Percentiles rank a stretch among this genome's conserved stretches.
Conservation (phyloP, 2,797 vertebrate genomes). For the Pseudopleuronectes americanus region DNA sequence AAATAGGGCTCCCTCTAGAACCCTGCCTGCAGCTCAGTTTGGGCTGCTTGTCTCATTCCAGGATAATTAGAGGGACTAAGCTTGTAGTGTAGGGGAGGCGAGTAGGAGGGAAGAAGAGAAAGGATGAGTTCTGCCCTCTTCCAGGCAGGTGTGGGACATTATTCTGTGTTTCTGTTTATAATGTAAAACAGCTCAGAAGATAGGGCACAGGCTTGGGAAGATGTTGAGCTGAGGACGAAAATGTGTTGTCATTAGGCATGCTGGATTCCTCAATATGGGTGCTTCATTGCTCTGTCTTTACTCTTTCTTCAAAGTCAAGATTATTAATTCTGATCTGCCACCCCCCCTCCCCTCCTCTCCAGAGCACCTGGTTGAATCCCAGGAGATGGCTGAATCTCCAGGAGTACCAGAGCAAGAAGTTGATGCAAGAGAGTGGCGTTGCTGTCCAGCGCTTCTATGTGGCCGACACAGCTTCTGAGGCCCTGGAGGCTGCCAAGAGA, state of each 20-base stretch:
- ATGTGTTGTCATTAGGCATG: constrained; percentile 23
- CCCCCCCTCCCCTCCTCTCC: constrained; percentile 3
- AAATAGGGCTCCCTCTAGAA: too few relatives aligned
- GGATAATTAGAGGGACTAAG: constrained; percentile 12
- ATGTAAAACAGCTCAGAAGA: constrained; percentile 28
- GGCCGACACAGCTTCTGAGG: constrained; percentile 89
- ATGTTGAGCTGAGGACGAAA: constrained; percentile 23
- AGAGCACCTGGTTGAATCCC: constrained; percentile 86
- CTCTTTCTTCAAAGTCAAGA: constrained; percentile 23
- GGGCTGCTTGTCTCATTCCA: constrained; percentile 59
- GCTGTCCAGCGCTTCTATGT: constrained; percentile 97
- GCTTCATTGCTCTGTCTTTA: constrained; percentile 20
- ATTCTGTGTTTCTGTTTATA: constrained; percentile 29
- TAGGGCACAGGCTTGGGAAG: constrained; percentile 4
- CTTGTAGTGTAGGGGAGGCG: background rate
- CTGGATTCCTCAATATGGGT: constrained; percentile 4
- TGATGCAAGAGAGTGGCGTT: constrained; percentile 97
- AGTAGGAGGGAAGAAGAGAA: constrained; percentile 3
- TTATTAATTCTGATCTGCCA: background rate
- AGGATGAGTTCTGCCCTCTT: constrained; percentile 20
- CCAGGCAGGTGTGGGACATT: constrained; percentile 29
- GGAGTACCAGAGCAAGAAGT: constrained; percentile 99
- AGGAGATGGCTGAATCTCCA: constrained; percentile 98
- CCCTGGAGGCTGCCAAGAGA: constrained; percentile 93
- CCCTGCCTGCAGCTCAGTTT: constrained; percentile 56